A percentile compares a stretch with the other conserved stretches of the same genome.
Evolutionary conservation across 2,113 vertebrate genomes (phyloP).

Genomic region (Ophiodon elongatus): DNA sequence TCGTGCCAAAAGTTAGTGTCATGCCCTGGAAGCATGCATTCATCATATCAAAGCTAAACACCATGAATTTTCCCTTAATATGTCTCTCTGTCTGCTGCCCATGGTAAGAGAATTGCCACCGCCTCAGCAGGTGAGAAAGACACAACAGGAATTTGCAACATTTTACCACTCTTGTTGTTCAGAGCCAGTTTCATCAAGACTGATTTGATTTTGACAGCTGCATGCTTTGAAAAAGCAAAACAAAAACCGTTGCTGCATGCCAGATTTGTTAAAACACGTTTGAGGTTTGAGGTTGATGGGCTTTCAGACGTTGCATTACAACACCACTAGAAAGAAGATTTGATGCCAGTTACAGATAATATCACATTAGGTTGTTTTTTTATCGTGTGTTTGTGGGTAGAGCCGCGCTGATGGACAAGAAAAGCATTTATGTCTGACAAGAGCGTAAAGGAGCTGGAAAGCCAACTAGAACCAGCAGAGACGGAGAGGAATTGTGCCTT

Average conservation of each 20-base stretch:
- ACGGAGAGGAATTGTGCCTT: neutral
- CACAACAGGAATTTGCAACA: neutral
- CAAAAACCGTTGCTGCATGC: slow-evolving; percentile 29
- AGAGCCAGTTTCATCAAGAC: neutral
- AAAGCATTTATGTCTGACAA: slow-evolving; percentile 38
- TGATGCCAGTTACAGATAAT: slow-evolving; percentile 48
- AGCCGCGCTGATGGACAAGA: slow-evolving; percentile 33
- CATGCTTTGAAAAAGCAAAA: slow-evolving; percentile 45
- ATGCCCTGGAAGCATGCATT: neutral
- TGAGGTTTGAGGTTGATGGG: slow-evolving; percentile 39
- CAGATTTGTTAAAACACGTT: slow-evolving; percentile 51
- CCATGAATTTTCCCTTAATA: neutral
- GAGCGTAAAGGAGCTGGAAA: neutral
- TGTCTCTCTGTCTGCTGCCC: neutral
- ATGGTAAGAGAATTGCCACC: neutral
- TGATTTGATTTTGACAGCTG: slow-evolving; percentile 8
- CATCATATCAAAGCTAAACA: neutral
- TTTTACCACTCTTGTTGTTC: neutral
- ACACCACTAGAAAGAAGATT: slow-evolving; percentile 31
- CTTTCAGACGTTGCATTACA: slow-evolving; percentile 47
- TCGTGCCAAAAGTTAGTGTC: neutral
- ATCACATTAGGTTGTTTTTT: slow-evolving; percentile 6
- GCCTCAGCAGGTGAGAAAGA: slow-evolving; percentile 8
- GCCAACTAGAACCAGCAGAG: neutral
- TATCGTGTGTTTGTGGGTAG: slow-evolving; percentile 42